These are phyloP conservation scores for Trichoplusia ni DNA, from an alignment of 1,140 invertebrate species.

Conservation along the genomic window DNA sequence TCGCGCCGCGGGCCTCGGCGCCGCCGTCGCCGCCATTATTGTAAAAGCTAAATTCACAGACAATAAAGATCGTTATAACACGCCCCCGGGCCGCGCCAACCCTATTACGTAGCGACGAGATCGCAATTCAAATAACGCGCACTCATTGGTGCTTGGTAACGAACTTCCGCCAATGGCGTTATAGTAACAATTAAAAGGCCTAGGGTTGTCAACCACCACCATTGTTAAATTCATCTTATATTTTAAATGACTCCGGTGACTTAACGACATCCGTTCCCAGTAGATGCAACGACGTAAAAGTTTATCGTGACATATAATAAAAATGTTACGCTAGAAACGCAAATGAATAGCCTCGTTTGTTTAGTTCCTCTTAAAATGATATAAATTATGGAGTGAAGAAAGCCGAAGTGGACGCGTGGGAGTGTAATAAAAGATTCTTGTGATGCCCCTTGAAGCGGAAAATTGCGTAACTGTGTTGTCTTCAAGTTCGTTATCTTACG, in stretches of 20 bases:
- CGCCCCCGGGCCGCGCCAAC: constrained; percentile 41
- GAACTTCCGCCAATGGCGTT: constrained; percentile 51
- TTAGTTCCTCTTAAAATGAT: constrained; percentile 40
- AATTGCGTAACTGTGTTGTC: constrained; percentile 46
- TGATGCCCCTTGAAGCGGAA: constrained; percentile 38
- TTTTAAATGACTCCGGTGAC: constrained; percentile 35
- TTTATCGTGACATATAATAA: constrained; percentile 36
- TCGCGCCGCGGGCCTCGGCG: constrained; percentile 1
- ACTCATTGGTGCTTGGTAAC: constrained; percentile 51
- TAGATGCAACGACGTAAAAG: constrained; percentile 38
- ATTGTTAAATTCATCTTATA: constrained; percentile 42
- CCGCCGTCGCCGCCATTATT: constrained; percentile 28
- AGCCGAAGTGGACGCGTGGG: constrained; percentile 7
- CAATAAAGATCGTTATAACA: constrained; percentile 59
- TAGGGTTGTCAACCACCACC: constrained; percentile 39
- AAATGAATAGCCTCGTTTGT: constrained; percentile 49
- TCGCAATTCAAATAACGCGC: constrained; percentile 47
- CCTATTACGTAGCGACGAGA: constrained; percentile 35
- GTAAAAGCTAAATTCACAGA: constrained; percentile 47
- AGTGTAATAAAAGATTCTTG: constrained; percentile 41
- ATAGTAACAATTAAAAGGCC: constrained; percentile 42
- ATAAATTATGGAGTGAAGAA: constrained; percentile 44
- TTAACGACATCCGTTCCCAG: constrained; percentile 47
- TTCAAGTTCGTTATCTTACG: constrained; percentile 26
- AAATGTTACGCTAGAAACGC: constrained; percentile 22